Evolutionary conservation across 2,113 vertebrate species (phyloP), one percentile per base, ranked within the genome.

Genomic region (Rhabdornis inornatus): DNA sequence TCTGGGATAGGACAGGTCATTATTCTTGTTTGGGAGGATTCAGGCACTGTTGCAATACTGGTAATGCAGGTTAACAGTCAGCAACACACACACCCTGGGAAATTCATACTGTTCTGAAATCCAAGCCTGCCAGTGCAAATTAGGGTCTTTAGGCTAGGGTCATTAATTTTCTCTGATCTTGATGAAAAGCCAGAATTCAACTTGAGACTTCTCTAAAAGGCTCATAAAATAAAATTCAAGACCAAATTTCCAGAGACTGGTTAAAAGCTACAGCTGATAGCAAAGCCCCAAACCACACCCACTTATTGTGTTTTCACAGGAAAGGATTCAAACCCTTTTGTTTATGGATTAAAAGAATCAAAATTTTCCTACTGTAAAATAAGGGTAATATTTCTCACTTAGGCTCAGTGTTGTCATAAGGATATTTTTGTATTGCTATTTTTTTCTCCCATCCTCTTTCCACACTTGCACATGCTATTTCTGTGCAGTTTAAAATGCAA

Each of bases 401-500:
- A 68, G 68, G 56, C 76, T 95, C 68, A 89, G 27, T 47, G 85
- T 83, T 94, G 68, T 86, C 92, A 81, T 83, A 78, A 93, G 44
- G 86, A 93, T 96, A 95, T 94, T 96, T 96, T 85, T 68, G 45
- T 57, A 64, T 68, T 65, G 85, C 92, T 94, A 75, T 94, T 95
- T 96, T 96, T 96, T 94, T 86, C 64, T 94, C 61, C 52, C 69
- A 75, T 77, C 92, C 71, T 93, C 75, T 78, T 55, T 89, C 88
- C 59, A 75, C 78, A n/a, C 76, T 96, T 74, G 68, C 3, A 2
- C 50, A 42, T 83, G 64, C 92, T 94, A 94, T 97, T 96, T 96
- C 83, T 92, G 90, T 94, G 79, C 85, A 86, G 92, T 94, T 95
- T 96, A 94, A 93, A 88, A 95, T 75, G 60, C 90, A 89, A 83